These are phyloP conservation scores for Sander vitreus DNA, from an alignment of 2,113 vertebrate species.

Conservation along the genomic window DNA sequence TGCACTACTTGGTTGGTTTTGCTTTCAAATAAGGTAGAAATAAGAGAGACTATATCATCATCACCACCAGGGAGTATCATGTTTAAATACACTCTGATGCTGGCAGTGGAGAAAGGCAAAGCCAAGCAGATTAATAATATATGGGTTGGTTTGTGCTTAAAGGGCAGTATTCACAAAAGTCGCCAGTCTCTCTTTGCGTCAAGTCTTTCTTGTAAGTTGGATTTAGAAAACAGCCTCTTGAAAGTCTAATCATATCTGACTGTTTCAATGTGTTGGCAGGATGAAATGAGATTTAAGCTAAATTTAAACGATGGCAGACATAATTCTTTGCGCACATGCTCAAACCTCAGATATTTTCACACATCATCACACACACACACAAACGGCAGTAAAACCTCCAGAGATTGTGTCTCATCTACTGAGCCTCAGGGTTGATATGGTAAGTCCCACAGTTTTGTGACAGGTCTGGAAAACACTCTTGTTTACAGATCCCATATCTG, in stretches of 20 bases:
- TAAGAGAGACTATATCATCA: slow-evolving; percentile 57
- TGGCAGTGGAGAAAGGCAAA: slow-evolving; percentile 44
- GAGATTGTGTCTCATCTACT: slow-evolving; percentile 52
- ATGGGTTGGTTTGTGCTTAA: slow-evolving; percentile 58
- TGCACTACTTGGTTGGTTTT: slow-evolving; percentile 16
- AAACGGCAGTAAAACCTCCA: slow-evolving; percentile 20
- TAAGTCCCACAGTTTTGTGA: slow-evolving; percentile 41
- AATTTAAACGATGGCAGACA: slow-evolving; percentile 44
- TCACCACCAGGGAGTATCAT: slow-evolving; percentile 44
- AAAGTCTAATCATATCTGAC: slow-evolving; percentile 39
- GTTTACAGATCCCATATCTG: slow-evolving; percentile 60
- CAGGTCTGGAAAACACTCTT: slow-evolving; percentile 49
- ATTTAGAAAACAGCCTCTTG: slow-evolving; percentile 32
- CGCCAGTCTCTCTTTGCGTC: background rate
- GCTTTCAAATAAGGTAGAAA: slow-evolving; percentile 43
- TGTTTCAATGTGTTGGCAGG: slow-evolving; percentile 25
- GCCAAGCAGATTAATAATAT: slow-evolving; percentile 66
- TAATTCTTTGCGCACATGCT: slow-evolving; percentile 24
- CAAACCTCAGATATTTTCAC: slow-evolving; percentile 23
- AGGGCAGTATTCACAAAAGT: slow-evolving; percentile 49
- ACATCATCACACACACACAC: slow-evolving; percentile 37
- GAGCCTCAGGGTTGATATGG: slow-evolving; percentile 45
- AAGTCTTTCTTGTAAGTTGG: slow-evolving; percentile 29
- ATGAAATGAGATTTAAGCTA: slow-evolving; percentile 50
- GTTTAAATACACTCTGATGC: slow-evolving; percentile 65